phyloP scores from a whole-genome alignment of 2,113 vertebrate species.

The Globicephala melas region DNA sequence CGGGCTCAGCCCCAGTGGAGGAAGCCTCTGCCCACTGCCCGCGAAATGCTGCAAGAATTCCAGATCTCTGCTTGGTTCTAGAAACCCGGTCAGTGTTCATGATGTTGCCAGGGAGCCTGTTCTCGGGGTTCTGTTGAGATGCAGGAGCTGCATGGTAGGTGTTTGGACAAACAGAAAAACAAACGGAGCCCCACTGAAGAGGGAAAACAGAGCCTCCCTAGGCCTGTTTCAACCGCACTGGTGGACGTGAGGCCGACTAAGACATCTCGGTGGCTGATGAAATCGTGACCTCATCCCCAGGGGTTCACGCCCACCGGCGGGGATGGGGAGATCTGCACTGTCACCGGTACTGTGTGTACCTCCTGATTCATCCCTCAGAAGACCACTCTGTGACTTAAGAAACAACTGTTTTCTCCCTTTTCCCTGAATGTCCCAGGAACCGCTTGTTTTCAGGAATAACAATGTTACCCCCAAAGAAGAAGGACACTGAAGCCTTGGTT shows the following conservation, averaged over 20 bases:
- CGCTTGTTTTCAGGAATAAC: background rate
- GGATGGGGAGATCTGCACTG: fast-evolving
- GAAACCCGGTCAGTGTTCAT: background rate
- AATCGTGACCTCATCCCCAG: fast-evolving
- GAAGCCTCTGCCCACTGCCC: background rate
- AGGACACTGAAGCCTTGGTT: background rate
- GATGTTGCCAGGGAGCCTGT: background rate
- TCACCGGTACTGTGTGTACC: fast-evolving
- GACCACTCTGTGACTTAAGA: background rate
- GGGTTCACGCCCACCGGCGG: fast-evolving
- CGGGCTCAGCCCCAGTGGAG: background rate
- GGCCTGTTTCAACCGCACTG: background rate
- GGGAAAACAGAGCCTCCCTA: background rate
- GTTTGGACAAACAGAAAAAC: background rate
- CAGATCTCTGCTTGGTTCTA: fast-evolving
- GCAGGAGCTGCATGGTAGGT: fast-evolving
- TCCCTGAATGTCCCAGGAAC: fast-evolving
- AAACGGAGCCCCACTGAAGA: no score
- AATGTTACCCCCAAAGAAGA: background rate
- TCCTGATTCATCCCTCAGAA: background rate
- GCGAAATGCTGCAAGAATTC: background rate
- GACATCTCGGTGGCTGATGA: no score
- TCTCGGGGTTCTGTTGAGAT: background rate
- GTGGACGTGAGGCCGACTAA: fast-evolving
- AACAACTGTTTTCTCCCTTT: background rate